Percentiles rank a stretch among this genome's conserved stretches.
Evolutionary conservation across 2,797 vertebrate species (phyloP).

Genomic region (Tinamus major): DNA sequence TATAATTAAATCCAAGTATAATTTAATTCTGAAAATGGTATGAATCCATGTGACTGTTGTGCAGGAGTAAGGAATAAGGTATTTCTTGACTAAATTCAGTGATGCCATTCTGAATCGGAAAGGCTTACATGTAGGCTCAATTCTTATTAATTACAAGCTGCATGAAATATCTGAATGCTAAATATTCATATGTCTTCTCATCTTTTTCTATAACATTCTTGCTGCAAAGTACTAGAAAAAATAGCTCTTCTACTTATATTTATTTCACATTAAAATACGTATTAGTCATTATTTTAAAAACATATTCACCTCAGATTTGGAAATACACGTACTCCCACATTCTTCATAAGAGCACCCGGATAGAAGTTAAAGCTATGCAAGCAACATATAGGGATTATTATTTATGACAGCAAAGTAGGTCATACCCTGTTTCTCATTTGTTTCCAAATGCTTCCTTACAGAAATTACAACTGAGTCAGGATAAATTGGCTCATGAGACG

Average conservation of each 20-base stretch:
- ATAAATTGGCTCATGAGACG: background rate
- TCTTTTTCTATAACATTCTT: background rate
- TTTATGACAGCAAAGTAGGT: no score
- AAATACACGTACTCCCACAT: rapidly evolving
- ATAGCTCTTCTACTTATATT: background rate
- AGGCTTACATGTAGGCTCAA: background rate
- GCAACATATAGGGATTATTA: no score
- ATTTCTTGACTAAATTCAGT: background rate
- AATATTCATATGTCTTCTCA: background rate
- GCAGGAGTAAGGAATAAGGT: rapidly evolving
- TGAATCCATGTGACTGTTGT: background rate
- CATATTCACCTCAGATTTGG: background rate
- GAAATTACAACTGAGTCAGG: background rate
- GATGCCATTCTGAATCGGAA: background rate
- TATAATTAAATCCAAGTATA: background rate
- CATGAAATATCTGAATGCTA: background rate
- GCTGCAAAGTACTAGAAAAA: background rate
- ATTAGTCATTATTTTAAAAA: background rate
- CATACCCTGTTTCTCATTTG: background rate
- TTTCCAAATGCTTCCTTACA: background rate
- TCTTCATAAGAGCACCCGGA: background rate
- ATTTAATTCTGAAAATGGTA: background rate
- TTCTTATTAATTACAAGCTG: background rate
- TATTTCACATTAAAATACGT: background rate
- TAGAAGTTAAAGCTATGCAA: background rate